Evolutionary conservation across 2,113 vertebrate genomes (phyloP), one percentile per base, ranked within the genome.

Genomic region (Pelusios castaneus): DNA sequence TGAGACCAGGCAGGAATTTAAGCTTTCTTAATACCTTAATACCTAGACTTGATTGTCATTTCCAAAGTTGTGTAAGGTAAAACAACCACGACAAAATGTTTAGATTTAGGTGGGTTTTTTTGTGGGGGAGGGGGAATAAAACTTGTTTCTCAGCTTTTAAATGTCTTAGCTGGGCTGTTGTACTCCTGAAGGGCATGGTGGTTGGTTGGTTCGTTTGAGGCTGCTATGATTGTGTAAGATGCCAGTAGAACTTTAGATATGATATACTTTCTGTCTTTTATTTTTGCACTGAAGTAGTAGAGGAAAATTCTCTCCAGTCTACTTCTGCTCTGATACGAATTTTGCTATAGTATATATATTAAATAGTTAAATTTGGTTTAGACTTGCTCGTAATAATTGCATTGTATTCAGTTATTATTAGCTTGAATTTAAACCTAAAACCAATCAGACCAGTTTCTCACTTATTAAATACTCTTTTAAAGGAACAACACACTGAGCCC

Each of bases 381-480:
- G 70, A 92, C 82, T 27, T 0, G 1, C 80, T 55, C 89, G 92
- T 93, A 84, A 87, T 82, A 91, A 88, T 89, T 87, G 14, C 80
- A 63, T 91, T 89, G 55, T 89, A 70, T 91, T 93, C 0, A 91
- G 80, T 89, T 93, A 93, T 94, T 91, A 94, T 95, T 95, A 91
- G 92, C 80, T 87, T 91, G 43, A 93, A 52, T 94, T 56, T 81
- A 83, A 91, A 76, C 51, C 85, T 89, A 51, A 94, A 95, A 89
- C 82, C 92, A 94, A 79, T 43, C 58, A n/a, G n/a, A n/a, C n/a
- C n/a, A n/a, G n/a, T n/a, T n/a, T n/a, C n/a, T n/a, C n/a, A n/a
- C n/a, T n/a, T n/a, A n/a, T n/a, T n/a, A n/a, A n/a, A n/a, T n/a
- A n/a, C n/a, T n/a, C n/a, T n/a, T n/a, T n/a, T 93, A 85, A 70